Conservation (phyloP, 2,888 invertebrate genomes). For the Trachelus troglodyta region DNA sequence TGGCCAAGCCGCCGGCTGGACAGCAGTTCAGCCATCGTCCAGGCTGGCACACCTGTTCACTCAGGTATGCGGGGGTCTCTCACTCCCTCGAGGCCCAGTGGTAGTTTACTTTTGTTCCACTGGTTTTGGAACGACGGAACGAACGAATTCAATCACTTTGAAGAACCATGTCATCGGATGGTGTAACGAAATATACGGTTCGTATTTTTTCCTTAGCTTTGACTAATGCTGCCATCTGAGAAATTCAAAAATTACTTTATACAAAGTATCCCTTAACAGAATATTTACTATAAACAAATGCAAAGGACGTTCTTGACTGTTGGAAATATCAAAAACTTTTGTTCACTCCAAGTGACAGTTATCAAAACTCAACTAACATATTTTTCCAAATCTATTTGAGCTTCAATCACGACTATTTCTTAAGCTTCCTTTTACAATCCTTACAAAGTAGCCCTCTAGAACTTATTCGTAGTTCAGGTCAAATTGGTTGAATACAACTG, state of each 20-base stretch:
- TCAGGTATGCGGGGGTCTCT: conserved; percentile 48
- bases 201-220: neutral
- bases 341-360: neutral
- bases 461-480: neutral
- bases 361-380: neutral
- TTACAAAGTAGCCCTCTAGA: neutral
- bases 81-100: conserved; percentile 19
- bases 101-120: conserved; percentile 38
- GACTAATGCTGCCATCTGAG: neutral
- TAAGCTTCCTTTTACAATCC: neutral
- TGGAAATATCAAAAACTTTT: neutral
- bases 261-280: neutral
- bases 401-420: neutral
- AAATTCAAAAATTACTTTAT: neutral
- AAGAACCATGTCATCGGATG: neutral
- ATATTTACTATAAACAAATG: neutral
- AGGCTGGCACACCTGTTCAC: conserved; percentile 49
- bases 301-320: neutral
- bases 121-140: conserved; percentile 27
- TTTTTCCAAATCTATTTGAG: neutral
- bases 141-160: neutral
- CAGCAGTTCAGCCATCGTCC: conserved; percentile 19
- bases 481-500: conserved; percentile 13
- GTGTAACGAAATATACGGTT: neutral
- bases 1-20: conserved; percentile 26